phyloP scores from a whole-genome alignment of 2,888 invertebrate species.

The Galeruca laticollis region DNA sequence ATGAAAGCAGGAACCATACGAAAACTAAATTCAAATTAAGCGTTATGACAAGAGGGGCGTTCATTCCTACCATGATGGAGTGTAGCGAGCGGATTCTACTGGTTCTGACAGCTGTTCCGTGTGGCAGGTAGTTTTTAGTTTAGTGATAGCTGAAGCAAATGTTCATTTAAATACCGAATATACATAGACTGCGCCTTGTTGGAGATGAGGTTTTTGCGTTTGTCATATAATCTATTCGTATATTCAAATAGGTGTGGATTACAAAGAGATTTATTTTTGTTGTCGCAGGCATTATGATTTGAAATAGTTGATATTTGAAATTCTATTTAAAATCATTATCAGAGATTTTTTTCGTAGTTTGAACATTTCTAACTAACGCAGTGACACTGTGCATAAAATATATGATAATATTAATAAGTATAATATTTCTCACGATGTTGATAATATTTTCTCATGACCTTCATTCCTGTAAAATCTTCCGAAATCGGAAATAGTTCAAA shows the following conservation, averaged over 20 bases:
- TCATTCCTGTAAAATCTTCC: too few relatives aligned
- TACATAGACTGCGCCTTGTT: constrained; percentile 29
- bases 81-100: constrained; percentile 41
- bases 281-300: not conserved
- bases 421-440: too few relatives aligned
- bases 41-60: constrained; percentile 43
- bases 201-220: constrained; percentile 37
- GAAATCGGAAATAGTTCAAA: too few relatives aligned
- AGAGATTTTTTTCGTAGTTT: too few relatives aligned
- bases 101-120: constrained; percentile 44
- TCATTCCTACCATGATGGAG: constrained; percentile 43
- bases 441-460: too few relatives aligned
- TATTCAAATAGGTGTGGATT: constrained; percentile 10
- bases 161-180: constrained; percentile 40
- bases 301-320: too few relatives aligned
- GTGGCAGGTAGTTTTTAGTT: constrained; percentile 49
- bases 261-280: not conserved
- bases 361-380: too few relatives aligned
- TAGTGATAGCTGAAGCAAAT: constrained; percentile 40
- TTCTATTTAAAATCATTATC: too few relatives aligned
- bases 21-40: constrained; percentile 49
- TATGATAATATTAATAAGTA: too few relatives aligned
- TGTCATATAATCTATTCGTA: constrained; percentile 35
- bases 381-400: too few relatives aligned
- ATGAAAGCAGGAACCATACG: constrained; percentile 40